Conservation (phyloP, 2,888 invertebrate species). For the Junonia oenone region DNA sequence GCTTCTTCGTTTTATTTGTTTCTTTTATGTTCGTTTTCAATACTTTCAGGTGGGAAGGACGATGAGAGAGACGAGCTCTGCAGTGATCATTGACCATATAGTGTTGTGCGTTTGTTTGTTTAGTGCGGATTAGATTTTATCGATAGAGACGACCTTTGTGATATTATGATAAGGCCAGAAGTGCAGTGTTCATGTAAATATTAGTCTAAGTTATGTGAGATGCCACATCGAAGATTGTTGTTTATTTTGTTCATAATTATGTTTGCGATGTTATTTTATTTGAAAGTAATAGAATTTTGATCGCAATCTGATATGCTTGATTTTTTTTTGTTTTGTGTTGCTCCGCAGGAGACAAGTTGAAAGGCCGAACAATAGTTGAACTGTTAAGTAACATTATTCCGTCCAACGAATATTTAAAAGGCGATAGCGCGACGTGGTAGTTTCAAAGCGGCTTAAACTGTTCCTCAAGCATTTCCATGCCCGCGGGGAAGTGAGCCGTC, state of each 20-base stretch:
- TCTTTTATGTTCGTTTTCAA: conserved; percentile 64
- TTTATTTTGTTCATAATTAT: conserved; percentile 52
- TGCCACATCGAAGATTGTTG: conserved; percentile 59
- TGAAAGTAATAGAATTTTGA: conserved; percentile 29
- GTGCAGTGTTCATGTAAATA: conserved; percentile 66
- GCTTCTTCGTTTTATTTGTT: conserved; percentile 39
- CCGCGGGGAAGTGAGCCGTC: conserved; percentile 5
- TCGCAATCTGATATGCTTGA: conserved; percentile 26
- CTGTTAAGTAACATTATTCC: background rate
- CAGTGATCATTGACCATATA: conserved; percentile 64
- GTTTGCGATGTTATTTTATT: conserved; percentile 42
- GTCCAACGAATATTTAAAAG: background rate
- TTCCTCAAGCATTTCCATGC: conserved; percentile 8
- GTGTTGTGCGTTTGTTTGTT: conserved; percentile 47
- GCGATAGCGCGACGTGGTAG: background rate
- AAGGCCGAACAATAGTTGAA: background rate
- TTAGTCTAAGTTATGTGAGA: conserved; percentile 61
- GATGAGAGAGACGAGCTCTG: conserved; percentile 69
- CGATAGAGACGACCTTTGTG: conserved; percentile 75
- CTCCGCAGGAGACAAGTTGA: background rate
- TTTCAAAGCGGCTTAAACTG: conserved; percentile 11
- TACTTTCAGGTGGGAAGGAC: conserved; percentile 73
- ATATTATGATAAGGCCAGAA: conserved; percentile 71
- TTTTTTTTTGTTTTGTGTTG: conserved; percentile 17
- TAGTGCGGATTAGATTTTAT: conserved; percentile 44